These are phyloP conservation scores for Hermetia illucens DNA, from an alignment of 1,140 invertebrate species.

Conservation along the genomic window DNA sequence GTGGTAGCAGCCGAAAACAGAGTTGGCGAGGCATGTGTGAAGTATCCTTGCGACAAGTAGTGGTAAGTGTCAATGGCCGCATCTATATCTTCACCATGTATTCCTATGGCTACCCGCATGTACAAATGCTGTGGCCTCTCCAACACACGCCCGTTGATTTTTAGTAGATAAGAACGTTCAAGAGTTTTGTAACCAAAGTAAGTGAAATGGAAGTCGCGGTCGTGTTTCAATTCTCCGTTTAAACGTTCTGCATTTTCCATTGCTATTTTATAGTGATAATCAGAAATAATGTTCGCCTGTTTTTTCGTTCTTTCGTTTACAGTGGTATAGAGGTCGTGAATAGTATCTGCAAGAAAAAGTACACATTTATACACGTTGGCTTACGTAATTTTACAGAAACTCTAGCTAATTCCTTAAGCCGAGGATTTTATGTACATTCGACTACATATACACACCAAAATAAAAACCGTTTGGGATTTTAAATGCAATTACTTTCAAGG, in stretches of 20 bases:
- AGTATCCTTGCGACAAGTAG: constrained; percentile 56
- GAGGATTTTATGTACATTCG: too few species aligned
- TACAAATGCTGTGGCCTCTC: constrained; percentile 95
- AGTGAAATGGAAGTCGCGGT: constrained; percentile 89
- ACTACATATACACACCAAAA: too few species aligned
- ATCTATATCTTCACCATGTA: constrained; percentile 84
- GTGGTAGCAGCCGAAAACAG: constrained; percentile 62
- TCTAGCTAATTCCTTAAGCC: too few species aligned
- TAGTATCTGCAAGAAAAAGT: constrained; percentile 58
- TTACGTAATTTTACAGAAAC: constrained; percentile 6
- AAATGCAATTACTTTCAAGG: too few species aligned
- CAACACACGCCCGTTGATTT: constrained; percentile 79
- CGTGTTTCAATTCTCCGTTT: constrained; percentile 89
- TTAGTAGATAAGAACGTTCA: constrained; percentile 86
- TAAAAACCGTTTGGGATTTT: too few species aligned
- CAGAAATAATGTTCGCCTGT: constrained; percentile 65
- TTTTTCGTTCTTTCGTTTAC: constrained; percentile 52
- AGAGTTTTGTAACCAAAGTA: constrained; percentile 98
- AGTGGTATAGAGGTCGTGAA: constrained; percentile 68
- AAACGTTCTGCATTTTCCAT: constrained; percentile 69
- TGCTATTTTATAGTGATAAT: constrained; percentile 66
- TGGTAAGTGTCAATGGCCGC: constrained; percentile 64
- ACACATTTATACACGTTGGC: constrained; percentile 7
- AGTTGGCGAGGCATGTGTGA: constrained; percentile 69
- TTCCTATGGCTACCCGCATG: constrained; percentile 89